A percentile compares a stretch with the other conserved stretches of the same genome.
These are phyloP conservation scores for Hoplostethus mediterraneus DNA, from an alignment of 2,797 vertebrate species.

Conservation along the genomic window DNA sequence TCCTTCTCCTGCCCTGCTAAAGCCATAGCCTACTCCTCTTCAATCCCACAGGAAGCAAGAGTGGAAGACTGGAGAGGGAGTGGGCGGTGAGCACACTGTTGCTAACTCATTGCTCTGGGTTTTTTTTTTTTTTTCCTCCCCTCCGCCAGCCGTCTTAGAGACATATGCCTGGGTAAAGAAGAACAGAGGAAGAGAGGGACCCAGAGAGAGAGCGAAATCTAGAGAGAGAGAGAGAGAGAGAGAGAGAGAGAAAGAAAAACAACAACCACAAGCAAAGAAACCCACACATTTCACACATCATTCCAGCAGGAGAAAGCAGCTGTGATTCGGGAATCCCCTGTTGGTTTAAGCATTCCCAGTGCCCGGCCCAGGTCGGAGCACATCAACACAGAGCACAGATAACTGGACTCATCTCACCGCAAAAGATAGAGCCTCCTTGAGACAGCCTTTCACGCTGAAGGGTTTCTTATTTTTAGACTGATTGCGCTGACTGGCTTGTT, in stretches of 20 bases:
- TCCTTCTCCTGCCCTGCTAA: slow-evolving; percentile 74
- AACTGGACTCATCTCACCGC: slow-evolving; percentile 62
- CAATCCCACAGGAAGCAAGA: slow-evolving; percentile 81
- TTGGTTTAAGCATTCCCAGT: slow-evolving; percentile 69
- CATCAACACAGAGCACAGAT: slow-evolving; percentile 61
- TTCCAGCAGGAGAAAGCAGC: slow-evolving; percentile 79
- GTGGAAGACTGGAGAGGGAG: slow-evolving; percentile 76
- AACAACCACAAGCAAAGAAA: slow-evolving; percentile 70
- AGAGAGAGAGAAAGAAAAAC: slow-evolving; percentile 52
- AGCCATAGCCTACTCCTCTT: slow-evolving; percentile 74
- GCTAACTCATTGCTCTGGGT: slow-evolving; percentile 61
- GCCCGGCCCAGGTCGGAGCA: slow-evolving; percentile 53
- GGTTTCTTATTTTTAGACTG: slow-evolving; percentile 78
- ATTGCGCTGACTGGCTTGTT: slow-evolving; percentile 68
- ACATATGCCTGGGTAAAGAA: slow-evolving; percentile 68
- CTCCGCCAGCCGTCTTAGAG: slow-evolving; percentile 46
- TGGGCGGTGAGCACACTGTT: slow-evolving; percentile 61
- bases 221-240: slow-evolving; percentile 36
- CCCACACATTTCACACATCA: slow-evolving; percentile 83
- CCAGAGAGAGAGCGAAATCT: too few relatives aligned
- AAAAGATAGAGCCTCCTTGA: slow-evolving; percentile 63
- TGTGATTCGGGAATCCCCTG: slow-evolving; percentile 79
- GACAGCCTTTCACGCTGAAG: slow-evolving; percentile 55
- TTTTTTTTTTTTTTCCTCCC: not conserved
- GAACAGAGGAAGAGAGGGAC: slow-evolving; percentile 43